Evolutionary conservation across 2,888 invertebrate genomes (phyloP), one percentile per base, ranked within the genome.

Genomic region (Pyrocoelia pectoralis): DNA sequence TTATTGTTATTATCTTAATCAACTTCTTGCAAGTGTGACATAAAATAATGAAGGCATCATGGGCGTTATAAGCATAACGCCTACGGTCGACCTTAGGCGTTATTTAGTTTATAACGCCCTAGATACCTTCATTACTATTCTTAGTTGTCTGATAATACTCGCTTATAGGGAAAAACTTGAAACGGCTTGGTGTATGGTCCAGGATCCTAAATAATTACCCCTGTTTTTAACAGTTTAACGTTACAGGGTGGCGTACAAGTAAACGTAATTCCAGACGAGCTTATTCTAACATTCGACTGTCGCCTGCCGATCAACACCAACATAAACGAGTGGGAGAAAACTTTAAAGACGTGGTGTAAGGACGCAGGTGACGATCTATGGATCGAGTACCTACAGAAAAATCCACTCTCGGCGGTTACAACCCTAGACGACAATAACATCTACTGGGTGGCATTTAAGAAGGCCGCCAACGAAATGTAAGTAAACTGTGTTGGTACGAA

Each of bases 231-330:
- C 8, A 5, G 4, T 15, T 4, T 46, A 46, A 46, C 13, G 18
- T 75, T 81, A 51, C 76, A 88, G 86, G 97, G 97, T 62, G 97
- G 97, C 5, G 88, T 95, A 0, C 96, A 97, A 82, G 86, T 88
- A 1, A 97, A 97, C 81, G 95, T 97, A 0, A 87, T 97, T 17
- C 97, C 98, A 0, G 89, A 92, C 43, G 89, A 91, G 73, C 80
- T 97, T 66, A 85, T 85, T 0, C 90, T 88, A 0, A 87, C 89
- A 65, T 91, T 93, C 77, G 93, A 93, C 77, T 83, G 90, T 54
- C 87, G 95, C 50, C 78, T 94, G 17, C 87, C 89, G 2, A 6
- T 46, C 2, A 10, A 17, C n/a, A 17, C 46, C 10, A n/a, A 46
- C n/a, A 10, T 46, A 9, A 9, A 8, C 9, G 46, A 46, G 67